Base-by-base conservation (phyloP, 1,140 invertebrate species). In the Helicoverpa zea region DNA sequence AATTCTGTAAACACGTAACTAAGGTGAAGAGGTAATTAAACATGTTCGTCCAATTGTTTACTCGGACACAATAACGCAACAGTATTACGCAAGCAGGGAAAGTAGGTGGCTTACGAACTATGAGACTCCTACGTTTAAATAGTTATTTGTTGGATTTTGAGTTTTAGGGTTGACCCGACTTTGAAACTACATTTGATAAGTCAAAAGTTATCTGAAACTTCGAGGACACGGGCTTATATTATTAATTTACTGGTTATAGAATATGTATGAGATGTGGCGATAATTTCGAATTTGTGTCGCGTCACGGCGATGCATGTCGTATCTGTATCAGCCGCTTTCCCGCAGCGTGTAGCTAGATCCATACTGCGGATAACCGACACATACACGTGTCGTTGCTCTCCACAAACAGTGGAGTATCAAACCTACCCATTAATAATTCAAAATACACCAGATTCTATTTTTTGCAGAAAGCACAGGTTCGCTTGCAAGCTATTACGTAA, bases 21-120 rank as follows among this genome's bases (percentile, higher is more conserved):
- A 54, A n/a, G 29, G 18, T 56, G 51, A 43, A 35, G 52, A 73
- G 18, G 70, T 30, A 58, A 58, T 73, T 73, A 73, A 56, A 73
- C 70, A 73, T 56, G 70, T 73, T 56, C 51, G 29, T 73, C 70
- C 70, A 73, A 73, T 73, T 73, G 70, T 73, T 73, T 73, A 58
- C 70, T 56, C 52, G 52, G 51, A 73, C 35, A 75, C 54, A 72
- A 72, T 18, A 72, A 52, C 68, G 68, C 47, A 75, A 49, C 56
- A 23, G 58, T 54, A 74, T 75, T 56, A 51, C 73, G 73, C 47
- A 75, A 75, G n/a, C 35, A n/a, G 54, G 23, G 73, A 75, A 75
- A 75, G 73, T 75, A 75, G 73, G 73, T 75, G 56, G 23, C 56
- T 75, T 43, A 61, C 9, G 43, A 75, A 75, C 58, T 75, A 75